These are phyloP conservation scores for Sturmia bella DNA, from an alignment of 2,888 invertebrate species.

Conservation along the genomic window DNA sequence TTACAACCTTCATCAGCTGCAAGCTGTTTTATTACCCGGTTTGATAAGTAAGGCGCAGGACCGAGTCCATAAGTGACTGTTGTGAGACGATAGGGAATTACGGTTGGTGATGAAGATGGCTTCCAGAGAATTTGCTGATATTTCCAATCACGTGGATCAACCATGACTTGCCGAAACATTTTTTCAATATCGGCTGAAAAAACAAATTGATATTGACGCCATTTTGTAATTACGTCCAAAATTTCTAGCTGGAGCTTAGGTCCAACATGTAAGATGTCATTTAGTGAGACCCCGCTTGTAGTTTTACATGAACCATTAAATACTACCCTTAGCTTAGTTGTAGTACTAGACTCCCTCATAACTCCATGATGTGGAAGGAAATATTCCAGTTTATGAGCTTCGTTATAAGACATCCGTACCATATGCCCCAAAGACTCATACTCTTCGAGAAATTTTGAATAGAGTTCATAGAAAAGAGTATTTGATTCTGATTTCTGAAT, in stretches of 20 bases:
- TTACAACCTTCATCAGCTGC: too few species aligned
- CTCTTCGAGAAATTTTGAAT: too few species aligned
- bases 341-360: conserved; percentile 6
- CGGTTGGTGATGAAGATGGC: too few species aligned
- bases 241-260: conserved; percentile 15
- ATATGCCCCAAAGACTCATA: too few species aligned
- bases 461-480: neutral
- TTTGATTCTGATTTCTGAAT: conserved; percentile 4
- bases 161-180: conserved; percentile 26
- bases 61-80: conserved; percentile 10
- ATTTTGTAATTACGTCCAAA: conserved; percentile 36
- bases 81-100: neutral
- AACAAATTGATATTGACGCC: conserved; percentile 33
- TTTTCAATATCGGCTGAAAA: conserved; percentile 41
- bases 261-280: conserved; percentile 33
- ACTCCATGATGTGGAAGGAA: conserved; percentile 37
- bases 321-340: conserved; percentile 38
- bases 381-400: too few species aligned
- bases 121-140: too few species aligned
- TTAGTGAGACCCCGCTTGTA: conserved; percentile 41
- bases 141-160: too few species aligned
- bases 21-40: conserved; percentile 6
- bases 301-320: conserved; percentile 54
- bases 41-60: conserved; percentile 22
- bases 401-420: too few species aligned